Percentiles rank a stretch among this genome's conserved stretches.
Evolutionary conservation across 2,113 vertebrate genomes (phyloP).

Genomic region (Sus scrofa): T2T-Sscrofa CM000817.6:105386001-105386500

Average conservation of each 20-base stretch:
- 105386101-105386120: background rate
- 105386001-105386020: too few relatives aligned
- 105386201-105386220: background rate
- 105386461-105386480: too few relatives aligned
- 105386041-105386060: too few relatives aligned
- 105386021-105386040: too few relatives aligned
- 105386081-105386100: background rate
- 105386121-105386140: background rate
- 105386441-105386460: too few relatives aligned
- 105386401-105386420: background rate
- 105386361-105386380: constrained; percentile 10
- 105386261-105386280: background rate
- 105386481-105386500: too few relatives aligned
- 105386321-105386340: too few relatives aligned
- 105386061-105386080: too few relatives aligned
- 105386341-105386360: background rate
- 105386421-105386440: too few relatives aligned
- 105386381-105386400: background rate
- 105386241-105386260: background rate
- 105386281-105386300: background rate
- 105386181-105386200: background rate
- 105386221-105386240: background rate
- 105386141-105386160: background rate
- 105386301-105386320: background rate
- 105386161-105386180: background rate